Conservation (phyloP, 2,113 vertebrate species). For the Actenoides lindsayi region DNA sequence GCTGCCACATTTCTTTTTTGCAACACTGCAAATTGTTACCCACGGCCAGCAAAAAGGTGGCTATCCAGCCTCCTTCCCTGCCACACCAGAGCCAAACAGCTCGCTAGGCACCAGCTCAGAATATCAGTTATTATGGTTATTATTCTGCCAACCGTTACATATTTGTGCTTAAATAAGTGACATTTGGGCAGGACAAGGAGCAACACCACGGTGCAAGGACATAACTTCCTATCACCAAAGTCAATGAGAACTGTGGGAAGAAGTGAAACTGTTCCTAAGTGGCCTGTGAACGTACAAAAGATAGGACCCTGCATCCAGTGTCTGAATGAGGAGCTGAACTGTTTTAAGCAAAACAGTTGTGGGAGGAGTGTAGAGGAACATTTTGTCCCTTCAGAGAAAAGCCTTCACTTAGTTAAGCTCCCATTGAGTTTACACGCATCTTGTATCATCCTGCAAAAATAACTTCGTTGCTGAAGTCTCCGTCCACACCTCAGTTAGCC, state of each 20-base stretch:
- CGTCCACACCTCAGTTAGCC: conserved; percentile 1
- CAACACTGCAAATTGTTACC: background rate
- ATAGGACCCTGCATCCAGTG: background rate
- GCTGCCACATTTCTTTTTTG: background rate
- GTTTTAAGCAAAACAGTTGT: background rate
- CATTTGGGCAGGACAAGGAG: background rate
- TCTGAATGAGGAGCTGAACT: background rate
- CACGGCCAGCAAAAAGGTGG: background rate
- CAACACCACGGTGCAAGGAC: fast-evolving
- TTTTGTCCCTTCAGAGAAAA: background rate
- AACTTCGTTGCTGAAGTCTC: conserved; percentile 20
- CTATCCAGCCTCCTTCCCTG: background rate
- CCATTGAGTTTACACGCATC: conserved; percentile 9
- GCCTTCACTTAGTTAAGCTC: background rate
- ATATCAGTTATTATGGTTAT: background rate
- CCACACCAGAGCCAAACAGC: background rate
- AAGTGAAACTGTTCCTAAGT: background rate
- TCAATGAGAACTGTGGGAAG: background rate
- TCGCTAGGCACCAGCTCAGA: background rate
- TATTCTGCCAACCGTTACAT: background rate
- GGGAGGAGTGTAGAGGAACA: background rate
- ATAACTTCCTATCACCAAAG: background rate
- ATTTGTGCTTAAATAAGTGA: background rate
- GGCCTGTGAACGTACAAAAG: background rate
- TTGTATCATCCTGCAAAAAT: conserved; percentile 31